Evolutionary conservation across 2,113 vertebrate genomes (phyloP), one percentile per base, ranked within the genome.

Genomic region (Syngnathus floridae): DNA sequence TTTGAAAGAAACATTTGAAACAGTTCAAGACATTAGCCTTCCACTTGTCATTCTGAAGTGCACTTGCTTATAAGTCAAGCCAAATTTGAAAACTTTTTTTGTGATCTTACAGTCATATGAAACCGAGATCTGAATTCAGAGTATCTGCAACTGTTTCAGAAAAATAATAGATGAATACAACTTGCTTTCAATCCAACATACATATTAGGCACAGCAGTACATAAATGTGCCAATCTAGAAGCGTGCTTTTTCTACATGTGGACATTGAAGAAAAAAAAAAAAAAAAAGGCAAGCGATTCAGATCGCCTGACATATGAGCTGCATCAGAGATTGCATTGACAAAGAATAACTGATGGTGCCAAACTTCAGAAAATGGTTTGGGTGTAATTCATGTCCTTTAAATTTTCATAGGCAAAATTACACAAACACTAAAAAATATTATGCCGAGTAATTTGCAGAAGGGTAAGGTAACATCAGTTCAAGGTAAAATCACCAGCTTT

Each of bases 261-360:
- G 83, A 71, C 86, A 89, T 89, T 77, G 75, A 84, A 81, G 46
- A 72, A 70, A 72, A 61, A 81, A 49, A 72, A 70, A 72, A 61
- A 72, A 16, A 72, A 16, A 7, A 57, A 3, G 66, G 78, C 74
- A 79, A 73, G 65, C 0, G 19, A 26, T 26, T 84, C 17, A 86
- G 51, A 81, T 76, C 79, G 74, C 79, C 76, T 77, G 80, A 80
- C 69, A 70, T 76, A 66, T 55, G 68, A 43, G 70, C 37, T 45
- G 52, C 70, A 64, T 37, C 46, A 10, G 26, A 35, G 57, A 65
- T 43, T 41, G 8, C 54, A 68, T 37, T n/a, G 37, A 64, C 55
- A 63, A 66, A 66, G 51, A 69, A 58, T 26, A 57, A 14, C 36
- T 31, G 62, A 60, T 9, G 12, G 10, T 12, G 56, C 22, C 26